These are phyloP conservation scores for Channallabes apus DNA, from an alignment of 2,797 vertebrate genomes.

Conservation along the genomic window DNA sequence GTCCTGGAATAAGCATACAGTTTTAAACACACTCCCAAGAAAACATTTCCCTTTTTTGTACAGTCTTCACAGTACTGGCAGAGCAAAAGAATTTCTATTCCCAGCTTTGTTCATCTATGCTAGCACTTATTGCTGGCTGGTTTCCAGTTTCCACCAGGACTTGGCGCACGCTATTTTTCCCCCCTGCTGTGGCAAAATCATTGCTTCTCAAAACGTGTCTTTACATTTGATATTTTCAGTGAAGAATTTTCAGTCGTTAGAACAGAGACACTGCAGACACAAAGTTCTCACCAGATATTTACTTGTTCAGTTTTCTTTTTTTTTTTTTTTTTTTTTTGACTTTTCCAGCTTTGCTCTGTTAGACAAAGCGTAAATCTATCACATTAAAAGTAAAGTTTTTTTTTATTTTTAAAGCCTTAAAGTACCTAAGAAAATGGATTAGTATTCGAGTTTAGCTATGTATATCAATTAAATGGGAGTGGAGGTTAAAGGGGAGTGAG, in stretches of 20 bases:
- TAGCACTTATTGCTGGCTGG: constrained; percentile 28
- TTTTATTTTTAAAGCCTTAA: too few species aligned
- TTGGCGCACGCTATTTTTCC: not conserved
- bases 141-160: constrained; percentile 8
- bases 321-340: not conserved
- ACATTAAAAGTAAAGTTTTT: too few species aligned
- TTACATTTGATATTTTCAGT: constrained; percentile 22
- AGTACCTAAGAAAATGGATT: not conserved
- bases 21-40: not conserved
- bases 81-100: constrained; percentile 26
- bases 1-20: not conserved
- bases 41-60: constrained; percentile 21
- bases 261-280: not conserved
- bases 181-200: constrained; percentile 16
- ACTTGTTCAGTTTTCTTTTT: not conserved
- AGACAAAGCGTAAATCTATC: not conserved
- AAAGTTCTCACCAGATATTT: not conserved
- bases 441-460: not conserved
- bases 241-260: not conserved
- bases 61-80: constrained; percentile 19
- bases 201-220: constrained; percentile 6
- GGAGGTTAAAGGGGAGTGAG: not conserved
- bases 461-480: not conserved
- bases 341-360: not conserved
- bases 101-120: constrained; percentile 27